Evolutionary conservation across 64 coral and sea anemone genomes (phyloP).

Genomic region (Stichodactyla helianthus): DNA sequence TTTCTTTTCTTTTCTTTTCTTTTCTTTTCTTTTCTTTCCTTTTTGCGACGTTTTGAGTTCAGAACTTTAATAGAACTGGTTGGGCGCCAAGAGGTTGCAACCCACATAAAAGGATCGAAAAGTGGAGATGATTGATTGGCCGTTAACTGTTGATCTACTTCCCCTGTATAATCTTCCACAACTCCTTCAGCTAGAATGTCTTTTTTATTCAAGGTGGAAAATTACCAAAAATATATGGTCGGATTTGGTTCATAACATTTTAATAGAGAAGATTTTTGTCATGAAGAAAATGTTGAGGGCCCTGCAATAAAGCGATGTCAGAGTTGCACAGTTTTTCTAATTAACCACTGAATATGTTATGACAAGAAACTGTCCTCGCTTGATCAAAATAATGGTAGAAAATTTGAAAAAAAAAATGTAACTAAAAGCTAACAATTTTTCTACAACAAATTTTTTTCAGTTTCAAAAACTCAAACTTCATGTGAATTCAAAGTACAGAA

Average conservation of each 20-base stretch:
- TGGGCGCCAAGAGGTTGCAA: background rate
- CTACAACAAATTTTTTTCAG: background rate
- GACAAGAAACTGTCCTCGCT: background rate
- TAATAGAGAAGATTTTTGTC: background rate
- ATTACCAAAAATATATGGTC: background rate
- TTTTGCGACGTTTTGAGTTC: no score
- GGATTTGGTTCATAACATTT: background rate
- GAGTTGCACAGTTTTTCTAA: background rate
- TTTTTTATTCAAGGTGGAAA: background rate
- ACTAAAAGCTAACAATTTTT: background rate
- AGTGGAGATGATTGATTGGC: background rate
- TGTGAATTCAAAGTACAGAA: background rate
- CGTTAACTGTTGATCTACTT: background rate
- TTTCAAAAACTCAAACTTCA: background rate
- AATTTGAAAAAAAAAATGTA: background rate
- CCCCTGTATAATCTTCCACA: background rate
- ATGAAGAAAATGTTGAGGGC: background rate
- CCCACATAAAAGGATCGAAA: background rate
- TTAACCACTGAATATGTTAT: background rate
- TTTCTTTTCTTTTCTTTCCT: no score
- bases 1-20: no score
- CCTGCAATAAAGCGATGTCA: background rate
- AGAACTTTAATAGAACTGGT: background rate
- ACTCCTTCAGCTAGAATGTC: background rate
- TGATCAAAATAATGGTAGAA: background rate